Conservation (phyloP, 92 coral and sea anemone species). For the Zoanthus solanderi region DNA sequence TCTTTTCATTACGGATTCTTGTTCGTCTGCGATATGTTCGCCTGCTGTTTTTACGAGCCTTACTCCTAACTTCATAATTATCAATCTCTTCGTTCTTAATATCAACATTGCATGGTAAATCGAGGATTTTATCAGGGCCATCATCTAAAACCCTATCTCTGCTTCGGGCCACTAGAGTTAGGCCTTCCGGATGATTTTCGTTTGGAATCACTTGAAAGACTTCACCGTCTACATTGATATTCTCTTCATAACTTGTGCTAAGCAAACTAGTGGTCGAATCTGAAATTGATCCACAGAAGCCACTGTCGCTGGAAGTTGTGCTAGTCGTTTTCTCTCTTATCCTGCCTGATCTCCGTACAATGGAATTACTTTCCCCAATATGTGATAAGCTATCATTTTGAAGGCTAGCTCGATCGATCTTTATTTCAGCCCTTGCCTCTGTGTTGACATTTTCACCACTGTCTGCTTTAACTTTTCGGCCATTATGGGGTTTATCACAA, state of each 20-base stretch:
- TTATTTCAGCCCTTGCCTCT: background rate
- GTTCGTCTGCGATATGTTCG: background rate
- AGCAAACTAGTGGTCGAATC: background rate
- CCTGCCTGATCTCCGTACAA: background rate
- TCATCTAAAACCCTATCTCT: background rate
- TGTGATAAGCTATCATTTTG: background rate
- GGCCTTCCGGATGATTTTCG: background rate
- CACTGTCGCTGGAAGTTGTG: background rate
- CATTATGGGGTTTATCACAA: background rate
- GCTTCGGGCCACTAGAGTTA: background rate
- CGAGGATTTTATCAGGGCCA: background rate
- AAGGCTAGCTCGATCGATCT: background rate
- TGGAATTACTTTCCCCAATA: background rate
- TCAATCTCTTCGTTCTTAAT: background rate
- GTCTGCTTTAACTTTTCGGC: background rate
- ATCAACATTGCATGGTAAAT: background rate
- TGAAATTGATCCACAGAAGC: background rate
- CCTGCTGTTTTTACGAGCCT: background rate
- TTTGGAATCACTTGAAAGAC: background rate
- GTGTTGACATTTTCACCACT: background rate
- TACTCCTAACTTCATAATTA: background rate
- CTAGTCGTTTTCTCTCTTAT: background rate
- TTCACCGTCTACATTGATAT: background rate
- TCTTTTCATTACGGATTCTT: background rate
- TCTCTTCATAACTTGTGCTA: background rate